Base-by-base conservation (phyloP, 1,140 invertebrate species). In the Meloidogyne exigua region DNA sequence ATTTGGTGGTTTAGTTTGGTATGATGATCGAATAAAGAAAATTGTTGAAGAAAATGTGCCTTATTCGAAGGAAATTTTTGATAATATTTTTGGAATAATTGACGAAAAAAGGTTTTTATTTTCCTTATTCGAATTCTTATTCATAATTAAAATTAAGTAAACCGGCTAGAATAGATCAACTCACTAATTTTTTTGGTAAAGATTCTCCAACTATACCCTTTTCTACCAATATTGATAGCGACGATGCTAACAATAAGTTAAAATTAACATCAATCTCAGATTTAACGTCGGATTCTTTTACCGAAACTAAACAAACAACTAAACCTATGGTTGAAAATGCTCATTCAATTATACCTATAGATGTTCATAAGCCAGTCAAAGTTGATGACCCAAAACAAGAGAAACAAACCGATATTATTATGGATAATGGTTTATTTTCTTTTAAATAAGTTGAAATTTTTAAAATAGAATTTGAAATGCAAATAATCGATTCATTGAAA, bases 401-500 rank as follows among this genome's bases (percentile, higher is more conserved):
- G 10, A 25, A 28, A 1, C 42, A 71, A 18, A 42, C 11, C 0
- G 32, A 67, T 15, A 62, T n/a, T 12, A 72, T 73, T 42, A 15
- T 57, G 18, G 49, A 39, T 26, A 26, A n/a, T 26, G 72, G 65
- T 69, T 25, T 72, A 15, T 74, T 32, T n/a, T 76, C 9, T 18
- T 26, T 21, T 39, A 36, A 9, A 18, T 12, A 5, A 12, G 39
- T 25, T 3, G 12, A 64, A 9, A 49, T 76, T 18, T 77, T 78
- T 44, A 39, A 39, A 39, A 9, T 57, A 79, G 76, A 77, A 49
- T 28, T 79, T 49, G 77, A 79, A 36, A n/a, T 44, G 49, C 44
- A 73, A 67, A 11, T 79, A 28, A 63, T 78, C 21, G 69, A 62
- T 5, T 82, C 80, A 10, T 65, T 85, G 28, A 44, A 76, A 39